Conservation (phyloP, 2,113 vertebrate genomes). For the pig (Sus scrofa) region T2T-Sscrofa CM000821.6:27596501-27597000, state of each 20-base stretch:
- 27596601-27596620: rapidly evolving
- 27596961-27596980: background rate
- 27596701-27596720: background rate
- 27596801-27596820: rapidly evolving
- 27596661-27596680: background rate
- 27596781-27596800: background rate
- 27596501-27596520: rapidly evolving
- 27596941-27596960: too few relatives aligned
- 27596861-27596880: too few relatives aligned
- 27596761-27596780: background rate
- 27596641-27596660: too few relatives aligned
- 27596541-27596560: rapidly evolving
- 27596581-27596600: too few relatives aligned
- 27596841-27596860: background rate
- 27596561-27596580: background rate
- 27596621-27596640: rapidly evolving
- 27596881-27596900: too few relatives aligned
- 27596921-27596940: too few relatives aligned
- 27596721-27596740: background rate
- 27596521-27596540: background rate
- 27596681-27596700: background rate
- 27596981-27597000: background rate
- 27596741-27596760: too few relatives aligned
- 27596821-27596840: background rate
- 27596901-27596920: too few relatives aligned